A percentile compares a stretch with the other conserved stretches of the same genome.
phyloP scores from a whole-genome alignment of 2,113 vertebrate species.

The Grammomys surdaster region DNA sequence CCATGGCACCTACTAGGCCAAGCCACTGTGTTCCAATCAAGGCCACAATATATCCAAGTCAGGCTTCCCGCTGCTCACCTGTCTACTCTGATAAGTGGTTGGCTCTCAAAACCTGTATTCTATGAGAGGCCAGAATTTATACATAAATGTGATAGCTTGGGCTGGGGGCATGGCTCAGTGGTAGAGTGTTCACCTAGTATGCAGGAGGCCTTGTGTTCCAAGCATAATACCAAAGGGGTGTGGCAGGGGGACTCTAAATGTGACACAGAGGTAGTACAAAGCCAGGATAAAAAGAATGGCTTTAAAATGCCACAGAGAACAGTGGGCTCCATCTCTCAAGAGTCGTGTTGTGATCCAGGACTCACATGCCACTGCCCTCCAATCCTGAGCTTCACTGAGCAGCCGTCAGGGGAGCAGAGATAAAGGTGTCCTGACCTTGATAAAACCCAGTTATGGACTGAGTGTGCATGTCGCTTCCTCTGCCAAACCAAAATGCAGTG shows the following conservation, averaged over 20 bases:
- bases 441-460: conserved; percentile 36
- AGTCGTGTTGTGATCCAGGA: neutral
- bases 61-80: neutral
- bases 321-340: neutral
- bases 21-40: neutral
- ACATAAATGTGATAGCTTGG: neutral
- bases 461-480: neutral
- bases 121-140: conserved; percentile 26
- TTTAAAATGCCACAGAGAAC: conserved; percentile 6
- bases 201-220: neutral
- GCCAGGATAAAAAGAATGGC: neutral
- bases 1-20: neutral
- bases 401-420: neutral
- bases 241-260: neutral
- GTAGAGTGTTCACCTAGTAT: neutral
- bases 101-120: neutral
- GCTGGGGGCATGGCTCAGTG: neutral
- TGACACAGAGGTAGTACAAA: neutral
- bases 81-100: neutral
- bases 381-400: neutral
- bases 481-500: conserved; percentile 62
- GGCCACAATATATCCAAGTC: neutral
- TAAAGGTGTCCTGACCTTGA: conserved; percentile 12
- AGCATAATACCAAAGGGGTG: neutral
- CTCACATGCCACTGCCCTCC: neutral